Base-by-base conservation (phyloP, 2,797 vertebrate species). In the Sandelia bainsii region DNA sequence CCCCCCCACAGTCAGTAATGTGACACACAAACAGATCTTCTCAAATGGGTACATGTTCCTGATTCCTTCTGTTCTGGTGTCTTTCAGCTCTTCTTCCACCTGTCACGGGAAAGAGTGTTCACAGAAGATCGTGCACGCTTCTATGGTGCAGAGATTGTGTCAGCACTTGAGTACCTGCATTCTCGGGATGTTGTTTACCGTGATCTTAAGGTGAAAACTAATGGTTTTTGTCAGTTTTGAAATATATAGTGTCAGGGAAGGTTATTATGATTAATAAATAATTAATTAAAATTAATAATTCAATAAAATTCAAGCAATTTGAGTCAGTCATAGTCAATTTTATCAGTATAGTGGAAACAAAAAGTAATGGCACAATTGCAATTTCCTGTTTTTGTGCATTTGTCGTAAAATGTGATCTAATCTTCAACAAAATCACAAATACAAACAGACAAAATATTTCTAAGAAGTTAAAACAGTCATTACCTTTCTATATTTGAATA, bases 91-190 rank as follows among this genome's bases (percentile, higher is more conserved):
- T 97, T 97, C 69, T 97, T 97, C 87, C 96, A 97, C 76, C 91
- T 97, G 64, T 97, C 96, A 0, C 89, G 96, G 32, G 96, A 97
- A 44, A 94, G 96, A 0, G 95, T 97, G 39, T 97, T 97, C 90
- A 95, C 96, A 0, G 96, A 97, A 86, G 96, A 97, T 5, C 91
- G 96, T 5, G 95, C 96, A 0, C 95, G 96, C 1, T 97, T 97
- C 72, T 97, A 97, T 0, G 95, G 96, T 0, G 96, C 96, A 0
- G 96, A 97, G 83, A 97, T 97, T 0, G 96, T 97, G 16, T 97
- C 96, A 0, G 96, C 96, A 0, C 87, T 97, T 0, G 96, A 97
- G 75, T 97, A 97, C 69, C 90, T 97, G 49, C 96, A 97, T 83
- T 96, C 96, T 0, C 80, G 94, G 48, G 95, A 97, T 0, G 96